phyloP scores from a whole-genome alignment of 1,140 invertebrate genomes.

The Physella acuta region DNA sequence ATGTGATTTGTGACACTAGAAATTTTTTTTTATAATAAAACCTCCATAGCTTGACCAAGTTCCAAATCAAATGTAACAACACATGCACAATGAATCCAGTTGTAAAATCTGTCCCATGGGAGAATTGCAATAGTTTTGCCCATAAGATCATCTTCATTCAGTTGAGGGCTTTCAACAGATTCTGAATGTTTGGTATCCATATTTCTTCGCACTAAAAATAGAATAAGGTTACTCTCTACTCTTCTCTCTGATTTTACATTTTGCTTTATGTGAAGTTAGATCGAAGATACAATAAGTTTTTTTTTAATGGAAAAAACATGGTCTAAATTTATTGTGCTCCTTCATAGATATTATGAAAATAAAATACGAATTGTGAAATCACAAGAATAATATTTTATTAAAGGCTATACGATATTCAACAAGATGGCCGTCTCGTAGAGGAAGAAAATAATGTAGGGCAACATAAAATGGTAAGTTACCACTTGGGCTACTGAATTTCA shows the following conservation, averaged over 20 bases:
- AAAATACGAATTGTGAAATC: too few relatives aligned
- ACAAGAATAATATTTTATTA: too few relatives aligned
- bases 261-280: not conserved
- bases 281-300: too few relatives aligned
- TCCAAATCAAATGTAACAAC: constrained; percentile 98
- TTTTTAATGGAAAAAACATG: too few relatives aligned
- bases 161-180: not conserved
- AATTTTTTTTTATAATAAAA: constrained; percentile 45
- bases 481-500: too few relatives aligned
- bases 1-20: not conserved
- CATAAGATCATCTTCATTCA: constrained; percentile 12
- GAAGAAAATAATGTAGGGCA: constrained; percentile 28
- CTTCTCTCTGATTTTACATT: constrained; percentile 12
- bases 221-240: too few relatives aligned
- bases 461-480: constrained; percentile 31
- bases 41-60: constrained; percentile 93
- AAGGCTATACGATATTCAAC: too few relatives aligned
- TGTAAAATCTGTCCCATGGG: constrained; percentile 70
- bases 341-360: too few relatives aligned
- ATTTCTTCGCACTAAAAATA: constrained; percentile 8
- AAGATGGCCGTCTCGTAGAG: constrained; percentile 45
- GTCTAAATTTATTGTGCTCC: too few relatives aligned
- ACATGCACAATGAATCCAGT: constrained; percentile 96
- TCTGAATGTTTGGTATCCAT: constrained; percentile 17
- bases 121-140: constrained; percentile 46